These are phyloP conservation scores for Lithobates pipiens DNA, from an alignment of 2,797 vertebrate genomes.

Conservation along the genomic window DNA sequence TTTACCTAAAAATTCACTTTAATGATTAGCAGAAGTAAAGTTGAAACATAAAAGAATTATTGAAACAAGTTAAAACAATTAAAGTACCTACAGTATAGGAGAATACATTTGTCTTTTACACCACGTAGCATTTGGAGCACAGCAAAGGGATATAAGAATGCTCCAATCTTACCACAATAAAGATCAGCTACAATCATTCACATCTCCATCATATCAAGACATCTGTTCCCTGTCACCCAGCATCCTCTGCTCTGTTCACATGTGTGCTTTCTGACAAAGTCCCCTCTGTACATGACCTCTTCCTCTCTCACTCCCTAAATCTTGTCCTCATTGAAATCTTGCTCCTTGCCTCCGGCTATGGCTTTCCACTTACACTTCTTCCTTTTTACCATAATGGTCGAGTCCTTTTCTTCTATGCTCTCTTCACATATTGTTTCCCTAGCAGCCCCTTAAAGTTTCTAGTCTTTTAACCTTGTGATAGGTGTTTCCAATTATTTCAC, in stretches of 20 bases:
- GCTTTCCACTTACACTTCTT: constrained; percentile 38
- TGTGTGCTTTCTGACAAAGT: constrained; percentile 32
- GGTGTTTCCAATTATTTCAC: constrained; percentile 31
- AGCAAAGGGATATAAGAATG: neutral
- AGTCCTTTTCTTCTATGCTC: neutral
- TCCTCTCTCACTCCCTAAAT: constrained; percentile 41
- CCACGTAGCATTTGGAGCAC: constrained; percentile 27
- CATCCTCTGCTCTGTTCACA: constrained; percentile 48
- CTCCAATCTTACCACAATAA: constrained; percentile 22
- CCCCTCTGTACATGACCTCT: constrained; percentile 55
- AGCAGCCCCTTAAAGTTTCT: neutral
- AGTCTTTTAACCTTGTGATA: neutral
- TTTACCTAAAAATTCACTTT: too few relatives aligned
- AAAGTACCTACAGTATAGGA: neutral
- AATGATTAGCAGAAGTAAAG: too few relatives aligned
- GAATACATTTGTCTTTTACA: constrained; percentile 43
- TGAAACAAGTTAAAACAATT: neutral
- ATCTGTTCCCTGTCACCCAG: constrained; percentile 59
- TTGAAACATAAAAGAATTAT: neutral
- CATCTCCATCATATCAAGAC: constrained; percentile 37
- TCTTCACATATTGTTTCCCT: constrained; percentile 6
- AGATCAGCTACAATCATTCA: constrained; percentile 11
- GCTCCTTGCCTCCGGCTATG: constrained; percentile 24
- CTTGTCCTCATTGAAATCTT: constrained; percentile 43
- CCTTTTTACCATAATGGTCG: neutral